Evolutionary conservation across 2,888 invertebrate species (phyloP), one percentile per base, ranked within the genome.

Genomic region (Drosophila percnosoma): DNA sequence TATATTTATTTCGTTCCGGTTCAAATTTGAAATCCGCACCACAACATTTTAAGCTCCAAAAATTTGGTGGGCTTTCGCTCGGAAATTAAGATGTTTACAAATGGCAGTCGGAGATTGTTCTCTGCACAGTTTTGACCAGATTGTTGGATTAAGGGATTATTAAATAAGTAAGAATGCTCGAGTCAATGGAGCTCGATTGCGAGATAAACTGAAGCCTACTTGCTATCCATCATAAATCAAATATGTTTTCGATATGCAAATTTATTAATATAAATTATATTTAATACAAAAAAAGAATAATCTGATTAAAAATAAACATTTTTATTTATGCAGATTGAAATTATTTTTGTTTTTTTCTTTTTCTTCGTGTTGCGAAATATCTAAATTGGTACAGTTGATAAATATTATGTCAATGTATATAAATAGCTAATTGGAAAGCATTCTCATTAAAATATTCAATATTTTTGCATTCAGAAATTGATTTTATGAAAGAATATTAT

Each of bases 1-100:
- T 45, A 15, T 27, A 66, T 72, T 53, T 59, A 76, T 78, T 87
- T 80, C 60, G 82, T 72, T 72, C 67, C 62, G 71, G 72, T 62
- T 73, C 57, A 69, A 72, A 76, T 75, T 74, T 73, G n/a, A 65
- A 63, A 33, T 55, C 60, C 63, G 36, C 53, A 60, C 38, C 53
- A 68, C 63, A 51, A 55, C 24, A 49, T 36, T 51, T 18, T 45
- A 34, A 31, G 63, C 8, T 4, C 6, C 4, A 10, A 24, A 15
- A 33, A 15, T 24, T 61, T 29, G 15, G 15, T 18, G 13, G 55
- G 34, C 45, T 24, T 24, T 45, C 21, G 45, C 21, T 45, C 15
- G 45, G 24, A 24, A 45, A 62, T 31, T 45, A 33, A 6, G 33
- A 36, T 52, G 10, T 18, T 27, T 15, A 15, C 8, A 13, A 54